These are phyloP conservation scores for Hymenochirus boettgeri DNA, from an alignment of 2,113 vertebrate species.

Conservation along the genomic window DNA sequence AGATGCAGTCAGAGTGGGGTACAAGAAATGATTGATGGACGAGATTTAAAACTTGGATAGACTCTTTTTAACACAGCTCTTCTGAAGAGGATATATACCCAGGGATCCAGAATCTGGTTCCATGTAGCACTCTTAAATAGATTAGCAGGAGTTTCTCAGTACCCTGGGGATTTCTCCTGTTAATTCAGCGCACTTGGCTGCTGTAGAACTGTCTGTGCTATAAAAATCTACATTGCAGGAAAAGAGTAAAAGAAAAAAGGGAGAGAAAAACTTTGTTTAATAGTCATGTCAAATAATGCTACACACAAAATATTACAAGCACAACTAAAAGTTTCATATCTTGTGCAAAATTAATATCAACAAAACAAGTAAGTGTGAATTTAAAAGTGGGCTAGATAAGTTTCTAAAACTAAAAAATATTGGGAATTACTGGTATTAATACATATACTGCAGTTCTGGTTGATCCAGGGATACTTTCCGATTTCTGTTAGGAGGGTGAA, in stretches of 20 bases:
- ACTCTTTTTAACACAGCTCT: constrained; percentile 75
- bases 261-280: no score
- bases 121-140: constrained; percentile 87
- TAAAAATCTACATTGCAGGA: constrained; percentile 71
- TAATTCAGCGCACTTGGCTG: background rate
- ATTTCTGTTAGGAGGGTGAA: no score
- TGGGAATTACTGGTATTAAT: no score
- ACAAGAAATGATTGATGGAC: constrained; percentile 61
- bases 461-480: no score
- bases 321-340: no score
- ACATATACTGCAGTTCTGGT: no score
- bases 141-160: constrained; percentile 68
- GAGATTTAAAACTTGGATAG: constrained; percentile 62
- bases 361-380: no score
- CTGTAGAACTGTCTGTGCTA: constrained; percentile 67
- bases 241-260: background rate
- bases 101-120: constrained; percentile 96
- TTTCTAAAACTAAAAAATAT: no score
- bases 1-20: constrained; percentile 57
- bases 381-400: no score
- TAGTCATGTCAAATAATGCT: no score
- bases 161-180: constrained; percentile 10
- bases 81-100: constrained; percentile 94
- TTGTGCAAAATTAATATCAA: no score
- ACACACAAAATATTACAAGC: no score